These are phyloP conservation scores for Dendropsophus ebraccatus DNA, from an alignment of 2,113 vertebrate species.

Conservation along the genomic window DNA sequence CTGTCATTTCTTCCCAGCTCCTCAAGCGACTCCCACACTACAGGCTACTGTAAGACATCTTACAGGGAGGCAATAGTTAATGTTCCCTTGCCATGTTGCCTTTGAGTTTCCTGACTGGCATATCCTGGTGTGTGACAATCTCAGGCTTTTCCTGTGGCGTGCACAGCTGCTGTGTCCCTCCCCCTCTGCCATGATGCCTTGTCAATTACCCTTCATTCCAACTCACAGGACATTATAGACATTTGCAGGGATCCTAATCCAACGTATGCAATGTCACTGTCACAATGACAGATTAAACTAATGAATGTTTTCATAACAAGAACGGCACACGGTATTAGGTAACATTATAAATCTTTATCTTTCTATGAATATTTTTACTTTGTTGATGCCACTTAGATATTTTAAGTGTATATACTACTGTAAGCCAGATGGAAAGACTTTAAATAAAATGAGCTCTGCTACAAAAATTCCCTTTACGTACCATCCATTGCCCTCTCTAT, in stretches of 20 bases:
- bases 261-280: background rate
- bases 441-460: too few relatives aligned
- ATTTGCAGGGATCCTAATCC: background rate
- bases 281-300: background rate
- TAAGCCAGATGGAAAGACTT: too few relatives aligned
- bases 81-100: background rate
- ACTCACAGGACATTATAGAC: conserved; percentile 20
- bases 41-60: background rate
- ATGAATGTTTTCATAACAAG: background rate
- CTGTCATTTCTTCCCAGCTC: background rate
- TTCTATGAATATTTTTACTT: background rate
- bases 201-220: conserved; percentile 23
- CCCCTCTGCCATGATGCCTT: conserved; percentile 31
- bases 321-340: background rate
- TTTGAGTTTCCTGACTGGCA: conserved; percentile 49
- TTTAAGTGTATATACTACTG: too few relatives aligned
- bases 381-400: background rate
- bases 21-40: background rate
- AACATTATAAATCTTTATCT: background rate
- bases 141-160: conserved; percentile 38
- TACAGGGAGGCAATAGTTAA: conserved; percentile 24
- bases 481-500: too few relatives aligned
- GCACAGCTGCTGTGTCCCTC: conserved; percentile 17
- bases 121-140: conserved; percentile 46
- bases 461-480: too few relatives aligned